Evolutionary conservation across 2,797 vertebrate species (phyloP).

Genomic region (Enteromius treurensis): DNA sequence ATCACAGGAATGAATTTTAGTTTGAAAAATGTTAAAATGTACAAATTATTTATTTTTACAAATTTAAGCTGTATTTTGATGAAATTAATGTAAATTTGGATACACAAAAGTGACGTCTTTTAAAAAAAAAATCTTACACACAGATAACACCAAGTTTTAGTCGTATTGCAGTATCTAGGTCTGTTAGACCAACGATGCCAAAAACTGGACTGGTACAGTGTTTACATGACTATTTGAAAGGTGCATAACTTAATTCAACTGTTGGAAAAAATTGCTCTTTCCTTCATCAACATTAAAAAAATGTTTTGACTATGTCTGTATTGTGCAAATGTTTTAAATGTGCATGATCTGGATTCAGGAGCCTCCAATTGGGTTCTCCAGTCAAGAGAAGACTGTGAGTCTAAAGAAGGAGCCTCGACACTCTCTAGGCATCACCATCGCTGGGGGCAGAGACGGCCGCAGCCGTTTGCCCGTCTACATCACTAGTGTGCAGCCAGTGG

Average conservation of each 20-base stretch:
- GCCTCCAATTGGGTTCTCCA: constrained; percentile 83
- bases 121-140: too few species aligned
- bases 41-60: too few species aligned
- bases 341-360: constrained; percentile 73
- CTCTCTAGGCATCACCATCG: constrained; percentile 93
- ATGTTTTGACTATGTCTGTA: not conserved
- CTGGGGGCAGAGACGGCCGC: constrained; percentile 88
- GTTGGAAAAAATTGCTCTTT: not conserved
- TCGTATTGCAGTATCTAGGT: too few species aligned
- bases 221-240: not conserved
- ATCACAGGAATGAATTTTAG: not conserved
- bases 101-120: too few species aligned
- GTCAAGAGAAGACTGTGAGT: constrained; percentile 87
- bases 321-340: not conserved
- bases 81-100: not conserved
- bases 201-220: too few species aligned
- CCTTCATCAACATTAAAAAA: not conserved
- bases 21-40: not conserved
- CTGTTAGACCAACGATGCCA: too few species aligned
- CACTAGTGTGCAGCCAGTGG: constrained; percentile 91
- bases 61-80: not conserved
- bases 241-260: not conserved
- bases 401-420: constrained; percentile 91
- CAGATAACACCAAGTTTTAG: too few species aligned
- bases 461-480: constrained; percentile 90